Conservation (phyloP, 1,140 invertebrate genomes). For the Orchestia grillus region DNA sequence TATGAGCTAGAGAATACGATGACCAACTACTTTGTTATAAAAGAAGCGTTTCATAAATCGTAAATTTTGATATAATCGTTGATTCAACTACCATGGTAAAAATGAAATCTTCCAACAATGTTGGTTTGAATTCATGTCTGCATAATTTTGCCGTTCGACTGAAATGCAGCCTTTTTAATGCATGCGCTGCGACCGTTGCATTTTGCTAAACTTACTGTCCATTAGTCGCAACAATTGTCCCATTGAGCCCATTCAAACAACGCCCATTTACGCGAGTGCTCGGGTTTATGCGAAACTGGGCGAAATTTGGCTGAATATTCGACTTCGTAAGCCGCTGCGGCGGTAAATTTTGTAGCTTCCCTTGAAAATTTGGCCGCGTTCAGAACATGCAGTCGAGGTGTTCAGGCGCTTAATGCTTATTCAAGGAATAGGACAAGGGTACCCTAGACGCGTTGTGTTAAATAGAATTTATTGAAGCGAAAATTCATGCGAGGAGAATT, state of each 20-base stretch:
- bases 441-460: too few relatives aligned
- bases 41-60: too few relatives aligned
- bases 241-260: not conserved
- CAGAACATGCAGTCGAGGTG: not conserved
- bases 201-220: not conserved
- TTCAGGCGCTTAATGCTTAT: too few relatives aligned
- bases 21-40: too few relatives aligned
- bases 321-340: not conserved
- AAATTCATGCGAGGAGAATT: too few relatives aligned
- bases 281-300: not conserved
- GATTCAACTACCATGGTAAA: too few relatives aligned
- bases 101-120: too few relatives aligned
- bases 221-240: not conserved
- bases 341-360: not conserved
- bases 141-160: not conserved
- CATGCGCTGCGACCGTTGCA: not conserved
- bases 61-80: too few relatives aligned
- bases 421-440: too few relatives aligned
- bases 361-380: not conserved
- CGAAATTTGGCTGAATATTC: not conserved
- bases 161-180: not conserved
- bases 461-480: too few relatives aligned
- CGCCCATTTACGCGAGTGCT: not conserved
- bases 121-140: too few relatives aligned
- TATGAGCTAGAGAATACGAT: too few relatives aligned